Conservation (phyloP, 1,140 invertebrate genomes). For the Drosophila nasuta region DNA sequence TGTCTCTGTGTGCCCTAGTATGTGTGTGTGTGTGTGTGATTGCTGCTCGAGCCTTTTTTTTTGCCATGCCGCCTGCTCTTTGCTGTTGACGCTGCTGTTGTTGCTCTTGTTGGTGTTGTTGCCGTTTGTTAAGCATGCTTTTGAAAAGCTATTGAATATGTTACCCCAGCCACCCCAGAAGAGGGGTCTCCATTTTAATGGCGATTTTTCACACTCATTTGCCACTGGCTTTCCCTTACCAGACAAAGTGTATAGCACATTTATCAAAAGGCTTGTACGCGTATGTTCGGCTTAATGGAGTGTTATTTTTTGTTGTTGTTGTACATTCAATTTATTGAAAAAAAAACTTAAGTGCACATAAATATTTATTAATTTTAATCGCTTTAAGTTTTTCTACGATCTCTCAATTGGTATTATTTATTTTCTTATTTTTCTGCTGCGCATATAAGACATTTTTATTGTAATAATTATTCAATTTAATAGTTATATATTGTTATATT, state of each 20-base stretch:
- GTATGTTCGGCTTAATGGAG: background rate
- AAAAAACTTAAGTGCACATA: background rate
- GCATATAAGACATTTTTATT: too few relatives aligned
- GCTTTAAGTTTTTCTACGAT: background rate
- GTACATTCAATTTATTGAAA: background rate
- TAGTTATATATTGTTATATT: too few relatives aligned
- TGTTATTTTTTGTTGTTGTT: background rate
- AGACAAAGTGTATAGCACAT: constrained; percentile 13
- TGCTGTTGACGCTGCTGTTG: constrained; percentile 57
- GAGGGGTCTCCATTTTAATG: constrained; percentile 53
- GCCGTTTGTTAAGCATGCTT: constrained; percentile 73
- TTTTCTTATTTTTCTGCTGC: background rate
- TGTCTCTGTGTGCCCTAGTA: constrained; percentile 36
- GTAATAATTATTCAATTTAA: too few relatives aligned
- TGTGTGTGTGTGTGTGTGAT: constrained; percentile 48
- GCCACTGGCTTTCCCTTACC: constrained; percentile 29
- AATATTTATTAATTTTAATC: background rate
- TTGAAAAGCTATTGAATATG: constrained; percentile 81
- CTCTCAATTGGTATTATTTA: background rate
- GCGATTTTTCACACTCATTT: constrained; percentile 78
- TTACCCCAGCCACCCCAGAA: constrained; percentile 42
- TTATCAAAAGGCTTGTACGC: constrained; percentile 3
- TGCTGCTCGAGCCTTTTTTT: constrained; percentile 57
- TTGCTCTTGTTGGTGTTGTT: constrained; percentile 55
- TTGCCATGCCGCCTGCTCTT: constrained; percentile 39